These are phyloP conservation scores for Caenorhabditis inopinata DNA, from an alignment of 1,140 invertebrate genomes.

Conservation along the genomic window DNA sequence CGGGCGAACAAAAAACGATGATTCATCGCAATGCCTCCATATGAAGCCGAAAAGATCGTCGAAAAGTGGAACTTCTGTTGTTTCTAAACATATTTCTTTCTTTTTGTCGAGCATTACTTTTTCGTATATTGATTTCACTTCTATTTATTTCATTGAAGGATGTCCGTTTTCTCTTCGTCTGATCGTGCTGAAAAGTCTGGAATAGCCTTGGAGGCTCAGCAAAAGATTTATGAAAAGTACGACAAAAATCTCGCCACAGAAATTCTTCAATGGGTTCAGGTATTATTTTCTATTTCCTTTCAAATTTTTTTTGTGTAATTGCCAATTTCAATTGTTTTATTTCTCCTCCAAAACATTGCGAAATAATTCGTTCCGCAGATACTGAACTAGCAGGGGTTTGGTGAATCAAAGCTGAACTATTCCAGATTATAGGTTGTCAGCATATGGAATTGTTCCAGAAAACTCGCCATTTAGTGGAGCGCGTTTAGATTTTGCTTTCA, in stretches of 20 bases:
- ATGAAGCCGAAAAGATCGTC: background rate
- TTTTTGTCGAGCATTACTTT: background rate
- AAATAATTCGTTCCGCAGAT: background rate
- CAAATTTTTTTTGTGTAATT: background rate
- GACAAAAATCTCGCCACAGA: slow-evolving; percentile 53
- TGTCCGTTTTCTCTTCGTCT: slow-evolving; percentile 20
- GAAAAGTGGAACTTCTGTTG: background rate
- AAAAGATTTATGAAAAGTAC: slow-evolving; percentile 61
- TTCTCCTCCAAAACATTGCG: background rate
- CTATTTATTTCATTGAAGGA: background rate
- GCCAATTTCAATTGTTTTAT: background rate
- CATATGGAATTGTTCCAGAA: no score
- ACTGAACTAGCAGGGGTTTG: no score
- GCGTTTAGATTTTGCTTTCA: no score
- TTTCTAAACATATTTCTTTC: slow-evolving; percentile 15
- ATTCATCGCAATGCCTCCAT: background rate
- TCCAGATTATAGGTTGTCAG: no score
- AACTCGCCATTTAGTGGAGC: no score
- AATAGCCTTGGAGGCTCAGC: slow-evolving; percentile 59
- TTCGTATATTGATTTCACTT: background rate
- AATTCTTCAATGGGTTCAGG: slow-evolving; percentile 54
- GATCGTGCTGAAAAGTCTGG: slow-evolving; percentile 60
- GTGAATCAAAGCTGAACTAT: no score
- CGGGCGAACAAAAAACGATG: background rate
- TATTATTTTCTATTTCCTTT: background rate